Base-by-base conservation (phyloP, 2,113 vertebrate genomes). In the Neolamprologus cancellatus region DNA sequence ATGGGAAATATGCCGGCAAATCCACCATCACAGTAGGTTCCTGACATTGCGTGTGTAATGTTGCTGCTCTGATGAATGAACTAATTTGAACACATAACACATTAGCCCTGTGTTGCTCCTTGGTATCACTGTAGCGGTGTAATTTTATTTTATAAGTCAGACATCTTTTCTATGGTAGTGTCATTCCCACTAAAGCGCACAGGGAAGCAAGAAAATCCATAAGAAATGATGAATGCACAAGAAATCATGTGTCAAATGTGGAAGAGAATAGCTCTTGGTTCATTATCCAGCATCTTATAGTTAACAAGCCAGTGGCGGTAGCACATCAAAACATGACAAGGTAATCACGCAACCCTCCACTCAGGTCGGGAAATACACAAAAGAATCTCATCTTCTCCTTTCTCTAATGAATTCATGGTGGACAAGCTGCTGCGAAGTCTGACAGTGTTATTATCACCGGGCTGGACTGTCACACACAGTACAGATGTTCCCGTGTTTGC, bases 1-100 rank as follows among this genome's bases (percentile, higher is more conserved):
- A 97, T 0, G 98, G 98, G 76, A 97, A 99, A 93, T 97, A 97
- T 0, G 98, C 98, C 0, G 98, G 98, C 52, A 99, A 99, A 91
- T 99, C 98, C 88, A 97, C 97, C 61, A 98, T 99, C 92, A 99
- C 98, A 11, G 98, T 99, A 95, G 91, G 97, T 41, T 44, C 61
- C 84, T 81, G 30, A 18, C 64, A 61, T 18, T 50, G 15, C 34
- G 46, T 14, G n/a, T 59, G 10, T 79, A 55, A 86, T 52, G 53
- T 50, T n/a, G 52, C 18, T 82, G 71, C 71, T 79, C 20, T 9
- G 34, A 9, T 50, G 32, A 64, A 80, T 69, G 5, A 50, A 83
- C 61, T 14, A 59, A 18, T 84, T 14, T 55, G 44, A 20, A 80
- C 69, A 76, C 69, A 74, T 74, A 28, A 46, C 41, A 48, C 41